Evolutionary conservation across 2,797 vertebrate genomes (phyloP), one percentile per base, ranked within the genome.

Genomic region (Schizopygopsis pylzovi): DNA sequence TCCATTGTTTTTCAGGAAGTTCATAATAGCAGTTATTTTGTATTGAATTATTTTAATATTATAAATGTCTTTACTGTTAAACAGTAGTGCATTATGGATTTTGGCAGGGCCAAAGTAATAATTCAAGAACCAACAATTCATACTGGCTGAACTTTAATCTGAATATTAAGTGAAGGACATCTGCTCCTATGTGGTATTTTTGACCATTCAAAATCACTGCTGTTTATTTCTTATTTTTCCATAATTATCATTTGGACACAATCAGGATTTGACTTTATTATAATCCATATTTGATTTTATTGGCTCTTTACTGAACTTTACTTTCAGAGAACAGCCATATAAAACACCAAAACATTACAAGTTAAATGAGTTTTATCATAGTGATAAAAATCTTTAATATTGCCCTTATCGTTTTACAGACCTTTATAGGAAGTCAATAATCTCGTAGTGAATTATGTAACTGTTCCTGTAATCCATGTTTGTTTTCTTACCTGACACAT

Each of bases 391-490:
- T 33, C n/a, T 70, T 18, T 71, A 7, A 59, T 47, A 45, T 73
- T 33, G 37, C 13, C 25, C 39, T 71, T 82, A 82, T 87, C 65
- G 22, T 73, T 87, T 87, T 54, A 78, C 47, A 39, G 68, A n/a
- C 54, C 8, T 47, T 75, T 25, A 39, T 33, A 67, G 72, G 79
- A 86, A 82, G 78, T 84, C 39, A 81, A 63, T 63, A 33, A 11
- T 59, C n/a, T 37, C 25, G n/a, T 56, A 33, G 52, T 63, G 9
- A 59, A 10, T 22, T 20, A 22, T n/a, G 7, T 8, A 2, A 39
- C 13, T 71, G 9, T 79, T 76, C 63, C 45, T 80, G 81, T 78
- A 87, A 89, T 85, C 80, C 6, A 52, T 70, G 61, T 22, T 22
- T 73, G 71, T 71, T 77, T 84, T 25, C 3, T 45, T n/a, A 56